Evolutionary conservation across 2,797 vertebrate species (phyloP).

Genomic region (Astyanax mexicanus): DNA sequence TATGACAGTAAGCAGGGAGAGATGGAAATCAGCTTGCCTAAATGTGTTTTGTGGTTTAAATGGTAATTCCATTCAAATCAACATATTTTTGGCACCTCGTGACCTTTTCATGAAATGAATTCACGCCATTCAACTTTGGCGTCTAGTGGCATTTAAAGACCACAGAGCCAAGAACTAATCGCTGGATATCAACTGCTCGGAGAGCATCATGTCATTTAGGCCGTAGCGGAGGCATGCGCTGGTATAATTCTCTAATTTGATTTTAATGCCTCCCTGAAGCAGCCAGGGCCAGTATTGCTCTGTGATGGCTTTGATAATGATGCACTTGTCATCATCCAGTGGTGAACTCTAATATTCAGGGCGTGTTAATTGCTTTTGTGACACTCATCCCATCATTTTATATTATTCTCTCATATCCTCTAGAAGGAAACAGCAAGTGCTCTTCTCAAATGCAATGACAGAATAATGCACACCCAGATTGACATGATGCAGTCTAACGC

Average conservation of each 20-base stretch:
- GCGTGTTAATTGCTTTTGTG: constrained; percentile 79
- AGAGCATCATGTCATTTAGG: constrained; percentile 71
- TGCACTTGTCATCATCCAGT: constrained; percentile 80
- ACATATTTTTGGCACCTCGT: constrained; percentile 80
- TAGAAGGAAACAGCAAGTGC: constrained; percentile 46
- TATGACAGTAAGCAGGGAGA: constrained; percentile 56
- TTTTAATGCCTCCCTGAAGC: constrained; percentile 84
- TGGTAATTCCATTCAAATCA: constrained; percentile 76
- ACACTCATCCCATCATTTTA: constrained; percentile 75
- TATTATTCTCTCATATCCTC: constrained; percentile 53
- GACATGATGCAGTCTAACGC: constrained; percentile 68
- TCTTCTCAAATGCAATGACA: constrained; percentile 34
- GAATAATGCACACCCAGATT: constrained; percentile 59
- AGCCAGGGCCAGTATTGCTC: constrained; percentile 79
- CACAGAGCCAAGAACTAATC: constrained; percentile 76
- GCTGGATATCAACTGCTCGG: constrained; percentile 69
- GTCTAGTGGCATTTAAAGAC: constrained; percentile 80
- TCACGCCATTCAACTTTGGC: constrained; percentile 75
- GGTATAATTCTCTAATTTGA: constrained; percentile 81
- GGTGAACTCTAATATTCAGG: constrained; percentile 77
- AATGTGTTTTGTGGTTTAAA: constrained; percentile 72
- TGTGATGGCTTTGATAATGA: constrained; percentile 77
- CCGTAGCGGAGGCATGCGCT: constrained; percentile 73
- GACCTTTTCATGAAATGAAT: constrained; percentile 79
- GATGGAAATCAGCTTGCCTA: constrained; percentile 61